Base-by-base conservation (phyloP, 2,113 vertebrate genomes). In the Corythaixoides concolor region DNA sequence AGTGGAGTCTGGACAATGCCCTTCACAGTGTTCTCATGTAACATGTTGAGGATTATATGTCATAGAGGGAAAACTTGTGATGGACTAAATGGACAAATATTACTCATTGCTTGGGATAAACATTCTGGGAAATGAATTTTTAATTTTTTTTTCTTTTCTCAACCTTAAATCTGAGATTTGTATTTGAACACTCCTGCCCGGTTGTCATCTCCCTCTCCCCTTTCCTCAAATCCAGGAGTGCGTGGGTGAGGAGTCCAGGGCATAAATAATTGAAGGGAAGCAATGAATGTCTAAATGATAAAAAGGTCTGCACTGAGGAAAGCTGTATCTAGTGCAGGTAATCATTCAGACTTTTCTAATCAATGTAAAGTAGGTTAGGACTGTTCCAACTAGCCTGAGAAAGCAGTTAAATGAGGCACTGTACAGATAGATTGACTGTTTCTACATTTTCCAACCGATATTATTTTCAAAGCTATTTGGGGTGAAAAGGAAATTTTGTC, bases 1-100 rank as follows among this genome's bases (percentile, higher is more conserved):
- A 41, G 80, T 21, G 6, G 41, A 93, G 88, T 87, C 53, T 96
- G 88, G 60, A 95, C 23, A 23, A 92, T 75, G 60, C 21, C 81
- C 52, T 91, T 91, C 87, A 95, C 21, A 93, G 84, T 67, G 63
- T 89, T 96, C 88, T 95, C 74, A 78, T 72, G 50, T 81, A 90
- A 94, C 79, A 88, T 83, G 37, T 81, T 75, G 91, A 87, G 93
- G 66, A 93, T 89, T 96, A 43, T 69, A 33, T 84, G 93, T 75
- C 49, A 6, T 35, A 94, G 45, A 59, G 20, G 13, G 74, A 91
- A 94, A 96, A 86, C 13, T 69, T 93, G 59, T 93, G 76, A 94
- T 0, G 15, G 80, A 85, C 49, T 96, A 91, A 78, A 95, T 45
- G 75, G 64, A 81, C 64, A 96, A 93, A 95, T 86, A 96, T 68